Conservation (phyloP, 1,140 invertebrate species). For the Brachionus sp. region DNA sequence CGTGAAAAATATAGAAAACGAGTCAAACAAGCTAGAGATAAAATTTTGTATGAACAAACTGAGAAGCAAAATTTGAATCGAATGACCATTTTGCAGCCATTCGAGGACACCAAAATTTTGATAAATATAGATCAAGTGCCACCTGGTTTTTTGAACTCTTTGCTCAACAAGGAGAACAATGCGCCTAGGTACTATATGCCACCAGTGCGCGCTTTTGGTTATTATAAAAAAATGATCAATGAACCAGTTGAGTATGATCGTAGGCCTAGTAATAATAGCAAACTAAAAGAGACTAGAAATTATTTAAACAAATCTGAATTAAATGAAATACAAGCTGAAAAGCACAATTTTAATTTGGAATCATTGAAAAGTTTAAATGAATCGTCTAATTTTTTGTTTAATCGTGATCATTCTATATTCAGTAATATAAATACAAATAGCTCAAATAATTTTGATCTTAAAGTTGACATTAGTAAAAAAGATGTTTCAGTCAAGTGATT, state of each 20-base stretch:
- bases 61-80: conserved; percentile 23
- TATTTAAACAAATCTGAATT: background rate
- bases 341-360: conserved; percentile 26
- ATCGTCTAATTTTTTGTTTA: conserved; percentile 14
- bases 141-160: background rate
- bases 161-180: conserved; percentile 35
- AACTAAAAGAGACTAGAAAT: background rate
- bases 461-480: conserved; percentile 29
- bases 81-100: conserved; percentile 40
- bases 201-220: conserved; percentile 18
- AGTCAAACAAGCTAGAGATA: conserved; percentile 30
- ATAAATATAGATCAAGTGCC: conserved; percentile 38
- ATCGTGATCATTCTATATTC: conserved; percentile 3
- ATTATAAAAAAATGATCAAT: conserved; percentile 19
- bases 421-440: background rate
- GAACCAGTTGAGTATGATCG: background rate
- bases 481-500: conserved; percentile 24
- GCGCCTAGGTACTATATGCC: conserved; percentile 35
- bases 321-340: background rate
- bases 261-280: background rate
- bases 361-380: conserved; percentile 36
- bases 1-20: conserved; percentile 1
- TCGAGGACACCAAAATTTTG: conserved; percentile 42
- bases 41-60: conserved; percentile 38
- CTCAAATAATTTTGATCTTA: conserved; percentile 32